Evolutionary conservation across 2,888 invertebrate genomes (phyloP).

Genomic region (Andrena flavipes): DNA sequence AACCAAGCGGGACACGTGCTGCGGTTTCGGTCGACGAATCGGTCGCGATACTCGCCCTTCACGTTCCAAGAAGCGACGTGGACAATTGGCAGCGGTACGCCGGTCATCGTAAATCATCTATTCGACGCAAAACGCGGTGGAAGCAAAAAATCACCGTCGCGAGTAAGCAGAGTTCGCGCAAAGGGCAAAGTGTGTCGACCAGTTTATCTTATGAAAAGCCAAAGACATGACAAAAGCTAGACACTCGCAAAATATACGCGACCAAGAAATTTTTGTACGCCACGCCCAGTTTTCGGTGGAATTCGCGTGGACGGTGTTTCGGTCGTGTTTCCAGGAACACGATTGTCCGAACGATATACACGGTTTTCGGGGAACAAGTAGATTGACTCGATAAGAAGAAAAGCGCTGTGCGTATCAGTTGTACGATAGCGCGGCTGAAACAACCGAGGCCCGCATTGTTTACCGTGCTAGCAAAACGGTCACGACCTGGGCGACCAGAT

Average conservation of each 20-base stretch:
- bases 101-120: background rate
- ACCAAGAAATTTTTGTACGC: conserved; percentile 38
- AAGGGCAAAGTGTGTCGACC: no score
- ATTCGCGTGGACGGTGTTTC: background rate
- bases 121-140: background rate
- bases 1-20: conserved; percentile 20
- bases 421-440: no score
- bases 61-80: background rate
- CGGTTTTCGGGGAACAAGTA: background rate
- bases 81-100: background rate
- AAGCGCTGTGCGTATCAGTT: no score
- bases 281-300: conserved; percentile 46
- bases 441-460: no score
- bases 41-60: background rate
- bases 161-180: background rate
- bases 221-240: background rate
- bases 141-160: background rate
- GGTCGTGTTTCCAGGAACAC: background rate
- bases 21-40: background rate
- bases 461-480: background rate
- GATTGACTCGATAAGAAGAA: background rate
- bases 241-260: background rate
- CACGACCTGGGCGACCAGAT: background rate
- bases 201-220: no score
- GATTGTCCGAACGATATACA: background rate